Evolutionary conservation across 1,140 invertebrate genomes (phyloP).

Genomic region (Aphelenchoides besseyi): DNA sequence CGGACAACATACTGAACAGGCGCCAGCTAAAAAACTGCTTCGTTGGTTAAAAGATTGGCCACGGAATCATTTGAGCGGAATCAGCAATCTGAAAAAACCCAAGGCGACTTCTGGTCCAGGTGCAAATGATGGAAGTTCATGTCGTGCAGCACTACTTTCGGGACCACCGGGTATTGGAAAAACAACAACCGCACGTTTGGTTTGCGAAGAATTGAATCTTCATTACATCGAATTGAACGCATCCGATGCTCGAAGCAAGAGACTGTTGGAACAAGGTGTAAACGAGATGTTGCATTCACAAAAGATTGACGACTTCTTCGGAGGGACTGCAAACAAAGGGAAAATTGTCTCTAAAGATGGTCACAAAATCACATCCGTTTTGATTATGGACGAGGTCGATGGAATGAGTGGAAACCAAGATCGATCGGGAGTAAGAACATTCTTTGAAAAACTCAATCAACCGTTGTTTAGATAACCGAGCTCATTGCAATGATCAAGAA

Average conservation of each 20-base stretch:
- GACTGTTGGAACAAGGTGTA: conserved; percentile 77
- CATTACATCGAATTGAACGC: conserved; percentile 64
- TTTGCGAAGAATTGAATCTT: conserved; percentile 83
- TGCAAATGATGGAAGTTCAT: conserved; percentile 64
- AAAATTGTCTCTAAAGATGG: background rate
- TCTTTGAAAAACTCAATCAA: background rate
- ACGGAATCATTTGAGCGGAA: conserved; percentile 44
- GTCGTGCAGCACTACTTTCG: conserved; percentile 85
- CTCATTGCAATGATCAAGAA: conserved; percentile 86
- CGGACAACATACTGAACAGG: conserved; percentile 83
- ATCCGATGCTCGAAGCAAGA: conserved; percentile 90
- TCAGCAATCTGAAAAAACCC: conserved; percentile 33
- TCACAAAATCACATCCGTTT: conserved; percentile 71
- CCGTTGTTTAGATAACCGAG: conserved; percentile 68
- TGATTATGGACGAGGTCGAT: conserved; percentile 99
- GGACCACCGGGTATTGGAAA: conserved; percentile 77
- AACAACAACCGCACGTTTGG: conserved; percentile 75
- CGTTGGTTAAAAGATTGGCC: conserved; percentile 83
- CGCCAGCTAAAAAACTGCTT: conserved; percentile 83
- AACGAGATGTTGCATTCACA: conserved; percentile 70
- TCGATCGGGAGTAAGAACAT: conserved; percentile 80
- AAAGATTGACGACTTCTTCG: conserved; percentile 25
- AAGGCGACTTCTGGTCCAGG: conserved; percentile 30
- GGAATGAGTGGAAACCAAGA: conserved; percentile 99
- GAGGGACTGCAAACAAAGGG: background rate